Evolutionary conservation across 2,888 invertebrate genomes (phyloP).

Genomic region (Pterostichus madidus): DNA sequence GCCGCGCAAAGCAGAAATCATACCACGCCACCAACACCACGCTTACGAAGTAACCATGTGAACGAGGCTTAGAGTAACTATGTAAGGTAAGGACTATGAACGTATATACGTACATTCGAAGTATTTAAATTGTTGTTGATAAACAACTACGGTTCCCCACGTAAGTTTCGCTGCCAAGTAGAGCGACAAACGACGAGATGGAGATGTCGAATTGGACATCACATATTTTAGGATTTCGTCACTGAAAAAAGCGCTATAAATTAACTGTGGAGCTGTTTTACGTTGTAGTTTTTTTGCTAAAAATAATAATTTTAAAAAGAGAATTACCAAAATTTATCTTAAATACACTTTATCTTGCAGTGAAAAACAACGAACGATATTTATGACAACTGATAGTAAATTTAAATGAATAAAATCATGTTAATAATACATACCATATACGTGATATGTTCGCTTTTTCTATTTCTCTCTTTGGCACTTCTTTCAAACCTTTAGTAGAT

Average conservation of each 20-base stretch:
- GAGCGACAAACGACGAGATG: not conserved
- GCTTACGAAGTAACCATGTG: too few relatives aligned
- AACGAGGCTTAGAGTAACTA: too few relatives aligned
- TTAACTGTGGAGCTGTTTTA: too few relatives aligned
- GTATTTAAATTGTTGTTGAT: conserved; percentile 3
- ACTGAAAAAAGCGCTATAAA: too few relatives aligned
- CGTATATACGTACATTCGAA: conserved; percentile 31
- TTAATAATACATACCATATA: conserved; percentile 22
- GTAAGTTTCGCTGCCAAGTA: conserved; percentile 1
- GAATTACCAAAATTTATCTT: too few relatives aligned
- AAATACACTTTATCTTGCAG: too few relatives aligned
- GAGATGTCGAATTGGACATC: not conserved
- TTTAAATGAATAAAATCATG: not conserved
- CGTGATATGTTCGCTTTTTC: not conserved
- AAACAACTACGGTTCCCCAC: not conserved
- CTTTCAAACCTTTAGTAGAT: conserved; percentile 23
- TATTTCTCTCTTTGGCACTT: not conserved
- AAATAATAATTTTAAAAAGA: too few relatives aligned
- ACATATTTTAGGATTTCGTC: conserved; percentile 5
- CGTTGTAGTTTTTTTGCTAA: too few relatives aligned
- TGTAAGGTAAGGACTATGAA: too few relatives aligned
- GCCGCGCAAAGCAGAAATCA: too few relatives aligned
- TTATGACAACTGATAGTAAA: not conserved
- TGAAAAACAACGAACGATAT: too few relatives aligned
- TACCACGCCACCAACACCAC: too few relatives aligned